Evolutionary conservation across 2,797 vertebrate species (phyloP).

Genomic region (Protosalanx chinensis): DNA sequence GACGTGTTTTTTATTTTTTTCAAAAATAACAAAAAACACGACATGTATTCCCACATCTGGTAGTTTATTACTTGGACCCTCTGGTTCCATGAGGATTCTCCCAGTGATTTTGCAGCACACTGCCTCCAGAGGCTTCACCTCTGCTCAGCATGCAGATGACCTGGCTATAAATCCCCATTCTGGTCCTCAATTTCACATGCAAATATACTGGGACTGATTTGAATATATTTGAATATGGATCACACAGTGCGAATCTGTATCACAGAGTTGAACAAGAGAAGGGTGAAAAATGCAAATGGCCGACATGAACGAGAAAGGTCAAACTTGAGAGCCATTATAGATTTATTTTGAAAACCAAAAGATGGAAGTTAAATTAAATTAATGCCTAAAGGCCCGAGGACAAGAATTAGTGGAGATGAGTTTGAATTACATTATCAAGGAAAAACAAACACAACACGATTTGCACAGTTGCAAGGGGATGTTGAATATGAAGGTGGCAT

Average conservation of each 20-base stretch:
- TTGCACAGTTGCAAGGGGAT: slow-evolving; percentile 19
- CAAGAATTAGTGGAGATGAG: slow-evolving; percentile 52
- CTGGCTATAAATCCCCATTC: slow-evolving; percentile 66
- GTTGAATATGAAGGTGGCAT: slow-evolving; percentile 22
- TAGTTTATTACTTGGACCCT: too few relatives aligned
- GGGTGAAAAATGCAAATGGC: slow-evolving; percentile 66
- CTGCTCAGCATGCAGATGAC: slow-evolving; percentile 74
- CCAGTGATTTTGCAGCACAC: slow-evolving; percentile 64
- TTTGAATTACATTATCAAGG: slow-evolving; percentile 55
- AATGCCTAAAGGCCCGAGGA: slow-evolving; percentile 47
- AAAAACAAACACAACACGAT: slow-evolving; percentile 50
- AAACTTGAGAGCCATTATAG: slow-evolving; percentile 57
- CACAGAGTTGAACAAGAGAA: slow-evolving; percentile 52
- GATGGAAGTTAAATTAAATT: slow-evolving; percentile 57
- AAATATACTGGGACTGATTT: slow-evolving; percentile 72
- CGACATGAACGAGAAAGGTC: slow-evolving; percentile 69
- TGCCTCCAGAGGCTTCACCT: slow-evolving; percentile 56
- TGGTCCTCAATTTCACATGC: slow-evolving; percentile 74
- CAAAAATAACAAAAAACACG: too few relatives aligned
- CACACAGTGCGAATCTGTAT: slow-evolving; percentile 69
- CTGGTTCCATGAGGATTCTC: slow-evolving; percentile 44
- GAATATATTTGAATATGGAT: slow-evolving; percentile 81
- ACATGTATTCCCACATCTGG: too few relatives aligned
- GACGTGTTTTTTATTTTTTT: too few relatives aligned
- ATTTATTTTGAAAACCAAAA: slow-evolving; percentile 64